Evolutionary conservation across 2,888 invertebrate genomes (phyloP).

Genomic region (Nycteola revayana): DNA sequence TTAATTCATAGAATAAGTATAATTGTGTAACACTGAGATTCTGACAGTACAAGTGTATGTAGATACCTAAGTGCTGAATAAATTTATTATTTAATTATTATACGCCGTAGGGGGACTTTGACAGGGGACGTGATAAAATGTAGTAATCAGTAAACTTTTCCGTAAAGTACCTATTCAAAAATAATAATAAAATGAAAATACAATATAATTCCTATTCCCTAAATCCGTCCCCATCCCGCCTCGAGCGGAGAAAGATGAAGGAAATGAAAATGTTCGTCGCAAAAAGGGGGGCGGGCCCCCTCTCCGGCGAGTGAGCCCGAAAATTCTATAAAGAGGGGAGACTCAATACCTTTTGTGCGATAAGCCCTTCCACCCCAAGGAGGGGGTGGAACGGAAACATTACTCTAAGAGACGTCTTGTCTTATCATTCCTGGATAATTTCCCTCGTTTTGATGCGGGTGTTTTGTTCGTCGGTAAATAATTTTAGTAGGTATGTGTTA

Average conservation of each 20-base stretch:
- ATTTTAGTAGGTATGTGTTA: conserved; percentile 24
- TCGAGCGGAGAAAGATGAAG: conserved; percentile 80
- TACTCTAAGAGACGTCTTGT: conserved; percentile 72
- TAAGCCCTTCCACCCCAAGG: conserved; percentile 60
- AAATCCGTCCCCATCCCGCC: conserved; percentile 52
- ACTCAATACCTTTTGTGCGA: conserved; percentile 73
- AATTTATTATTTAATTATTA: no score
- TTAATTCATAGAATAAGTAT: no score
- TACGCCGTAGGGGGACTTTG: no score
- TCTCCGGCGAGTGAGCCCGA: conserved; percentile 59
- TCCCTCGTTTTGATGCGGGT: conserved; percentile 62
- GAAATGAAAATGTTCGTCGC: conserved; percentile 82
- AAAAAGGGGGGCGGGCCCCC: conserved; percentile 66
- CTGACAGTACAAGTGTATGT: no score
- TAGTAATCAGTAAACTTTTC: no score
- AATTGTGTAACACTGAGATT: no score
- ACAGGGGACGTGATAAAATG: no score
- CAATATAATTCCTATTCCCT: no score
- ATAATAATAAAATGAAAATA: no score
- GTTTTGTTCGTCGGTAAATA: conserved; percentile 37
- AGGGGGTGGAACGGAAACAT: conserved; percentile 58
- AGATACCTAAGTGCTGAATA: no score
- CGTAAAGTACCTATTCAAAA: no score
- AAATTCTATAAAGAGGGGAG: conserved; percentile 79
- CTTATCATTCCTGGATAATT: conserved; percentile 72